Percentiles rank a stretch among this genome's conserved stretches.
Conservation (phyloP, 1,140 invertebrate species). For the Sminthurides bifidus region DNA sequence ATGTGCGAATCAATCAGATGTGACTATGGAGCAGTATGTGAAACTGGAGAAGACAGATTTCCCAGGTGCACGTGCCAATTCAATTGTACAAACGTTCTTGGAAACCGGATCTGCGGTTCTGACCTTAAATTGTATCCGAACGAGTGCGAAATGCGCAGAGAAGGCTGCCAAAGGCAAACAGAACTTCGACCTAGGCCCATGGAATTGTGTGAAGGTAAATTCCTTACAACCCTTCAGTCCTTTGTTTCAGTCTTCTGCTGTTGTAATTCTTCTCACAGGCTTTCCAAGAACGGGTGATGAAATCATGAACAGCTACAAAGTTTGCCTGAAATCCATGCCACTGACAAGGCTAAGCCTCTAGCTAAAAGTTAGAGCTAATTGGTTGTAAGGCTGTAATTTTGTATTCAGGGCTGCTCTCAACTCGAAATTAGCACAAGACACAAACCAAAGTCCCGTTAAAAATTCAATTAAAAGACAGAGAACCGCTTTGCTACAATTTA, state of each 20-base stretch:
- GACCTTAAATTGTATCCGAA: conserved; percentile 68
- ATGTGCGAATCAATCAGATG: conserved; percentile 14
- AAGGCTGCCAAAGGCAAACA: conserved; percentile 68
- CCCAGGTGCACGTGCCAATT: conserved; percentile 59
- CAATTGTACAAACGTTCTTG: conserved; percentile 28
- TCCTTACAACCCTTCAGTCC: neutral
- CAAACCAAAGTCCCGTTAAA: neutral
- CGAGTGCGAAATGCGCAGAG: conserved; percentile 72
- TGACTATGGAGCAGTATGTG: conserved; percentile 69
- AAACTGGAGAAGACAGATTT: conserved; percentile 58
- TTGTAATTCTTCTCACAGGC: neutral
- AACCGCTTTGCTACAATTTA: too few relatives aligned
- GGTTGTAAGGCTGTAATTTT: neutral
- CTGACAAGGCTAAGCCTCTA: too few relatives aligned
- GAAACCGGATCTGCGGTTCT: conserved; percentile 61
- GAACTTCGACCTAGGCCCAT: conserved; percentile 63
- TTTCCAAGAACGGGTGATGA: neutral
- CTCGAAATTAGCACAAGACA: neutral
- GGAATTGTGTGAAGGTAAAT: conserved; percentile 65
- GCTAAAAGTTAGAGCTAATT: too few relatives aligned
- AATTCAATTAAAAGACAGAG: neutral
- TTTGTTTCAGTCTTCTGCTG: neutral
- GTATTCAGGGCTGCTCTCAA: neutral
- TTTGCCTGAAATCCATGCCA: neutral
- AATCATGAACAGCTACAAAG: neutral